Percentiles rank a stretch among this genome's conserved stretches.
phyloP scores from a whole-genome alignment of 2,113 vertebrate genomes.

The Glareola pratincola region DNA sequence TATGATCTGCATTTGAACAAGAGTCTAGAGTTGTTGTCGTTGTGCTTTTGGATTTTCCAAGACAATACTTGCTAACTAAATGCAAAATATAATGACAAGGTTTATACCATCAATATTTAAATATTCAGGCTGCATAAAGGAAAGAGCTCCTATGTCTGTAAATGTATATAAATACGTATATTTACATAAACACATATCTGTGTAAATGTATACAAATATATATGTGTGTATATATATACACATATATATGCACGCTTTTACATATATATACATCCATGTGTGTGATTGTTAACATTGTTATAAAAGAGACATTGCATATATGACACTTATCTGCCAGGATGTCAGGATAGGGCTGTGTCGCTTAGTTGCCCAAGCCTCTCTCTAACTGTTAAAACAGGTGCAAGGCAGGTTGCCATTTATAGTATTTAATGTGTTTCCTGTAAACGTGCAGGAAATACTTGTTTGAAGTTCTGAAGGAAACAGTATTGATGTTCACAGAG shows the following conservation, averaged over 20 bases:
- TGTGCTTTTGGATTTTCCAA: background rate
- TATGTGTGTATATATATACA: background rate
- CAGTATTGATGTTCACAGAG: constrained; percentile 71
- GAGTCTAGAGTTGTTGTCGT: background rate
- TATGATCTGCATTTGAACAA: background rate
- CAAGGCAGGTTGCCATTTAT: constrained; percentile 63
- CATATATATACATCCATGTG: no score
- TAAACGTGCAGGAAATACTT: constrained; percentile 72
- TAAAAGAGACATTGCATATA: background rate
- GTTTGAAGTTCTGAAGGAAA: constrained; percentile 75
- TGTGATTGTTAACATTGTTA: background rate
- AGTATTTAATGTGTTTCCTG: constrained; percentile 70
- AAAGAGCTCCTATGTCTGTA: background rate
- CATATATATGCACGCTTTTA: background rate
- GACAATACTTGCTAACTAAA: background rate
- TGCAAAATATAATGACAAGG: background rate
- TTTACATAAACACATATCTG: background rate
- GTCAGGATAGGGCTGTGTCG: background rate
- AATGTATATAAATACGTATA: background rate
- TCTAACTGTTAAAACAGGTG: constrained; percentile 23
- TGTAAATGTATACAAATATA: background rate
- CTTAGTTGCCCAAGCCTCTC: background rate
- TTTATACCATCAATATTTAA: background rate
- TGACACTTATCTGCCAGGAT: background rate
- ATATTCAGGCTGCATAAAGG: background rate